These are phyloP conservation scores for Mimumesa dahlbomi DNA, from an alignment of 2,888 invertebrate species.

Conservation along the genomic window DNA sequence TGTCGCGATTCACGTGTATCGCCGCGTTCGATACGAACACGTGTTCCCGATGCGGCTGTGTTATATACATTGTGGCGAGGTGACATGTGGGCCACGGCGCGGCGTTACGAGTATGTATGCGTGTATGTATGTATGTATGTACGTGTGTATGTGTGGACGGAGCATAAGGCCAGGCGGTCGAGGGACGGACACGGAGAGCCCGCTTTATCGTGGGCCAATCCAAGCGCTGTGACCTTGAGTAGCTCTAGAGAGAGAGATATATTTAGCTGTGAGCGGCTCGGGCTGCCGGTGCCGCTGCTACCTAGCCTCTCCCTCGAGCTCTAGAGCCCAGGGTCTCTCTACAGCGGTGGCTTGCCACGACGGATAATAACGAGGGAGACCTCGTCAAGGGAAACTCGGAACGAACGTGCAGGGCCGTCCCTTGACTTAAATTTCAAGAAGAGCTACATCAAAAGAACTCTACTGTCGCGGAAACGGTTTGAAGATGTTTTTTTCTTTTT, in stretches of 20 bases:
- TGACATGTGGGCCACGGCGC: constrained; percentile 54
- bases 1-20: constrained; percentile 6
- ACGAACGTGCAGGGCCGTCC: constrained; percentile 4
- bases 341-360: constrained; percentile 32
- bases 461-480: background rate
- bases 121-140: too few relatives aligned
- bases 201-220: constrained; percentile 70
- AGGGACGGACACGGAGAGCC: constrained; percentile 49
- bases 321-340: constrained; percentile 23
- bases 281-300: constrained; percentile 36
- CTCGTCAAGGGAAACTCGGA: constrained; percentile 34
- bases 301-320: constrained; percentile 48
- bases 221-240: constrained; percentile 71
- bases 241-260: constrained; percentile 68
- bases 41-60: constrained; percentile 48
- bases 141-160: constrained; percentile 1
- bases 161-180: constrained; percentile 45
- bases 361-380: constrained; percentile 42
- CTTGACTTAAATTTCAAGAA: background rate
- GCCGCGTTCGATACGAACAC: constrained; percentile 52
- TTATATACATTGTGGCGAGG: constrained; percentile 41
- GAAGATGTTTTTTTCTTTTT: too few relatives aligned
- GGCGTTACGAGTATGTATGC: constrained; percentile 32
- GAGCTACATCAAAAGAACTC: background rate
- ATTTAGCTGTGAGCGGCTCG: constrained; percentile 67